Percentiles rank a stretch among this genome's conserved stretches.
Evolutionary conservation across 2,113 vertebrate species (phyloP).

Genomic region (Chloroceryle aenea): DNA sequence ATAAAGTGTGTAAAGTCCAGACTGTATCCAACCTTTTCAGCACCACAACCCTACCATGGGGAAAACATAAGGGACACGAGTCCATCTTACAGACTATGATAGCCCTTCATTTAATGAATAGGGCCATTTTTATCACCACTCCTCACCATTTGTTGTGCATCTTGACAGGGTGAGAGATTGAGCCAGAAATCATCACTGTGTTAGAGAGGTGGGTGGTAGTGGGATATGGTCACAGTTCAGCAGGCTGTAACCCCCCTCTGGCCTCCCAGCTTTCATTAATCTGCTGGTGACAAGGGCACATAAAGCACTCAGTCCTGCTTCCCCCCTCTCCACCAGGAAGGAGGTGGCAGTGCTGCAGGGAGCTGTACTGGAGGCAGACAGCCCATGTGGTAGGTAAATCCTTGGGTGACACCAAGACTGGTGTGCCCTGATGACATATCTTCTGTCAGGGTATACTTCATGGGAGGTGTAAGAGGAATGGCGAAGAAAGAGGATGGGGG

Average conservation of each 20-base stretch:
- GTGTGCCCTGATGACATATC: not conserved
- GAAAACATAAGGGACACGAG: not conserved
- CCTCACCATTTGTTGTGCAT: not conserved
- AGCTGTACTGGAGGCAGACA: not conserved
- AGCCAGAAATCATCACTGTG: slow-evolving; percentile 12
- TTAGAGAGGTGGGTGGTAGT: not conserved
- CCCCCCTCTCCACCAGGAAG: not conserved
- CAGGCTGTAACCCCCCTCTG: not conserved
- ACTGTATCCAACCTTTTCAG: not conserved
- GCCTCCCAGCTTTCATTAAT: slow-evolving; percentile 11
- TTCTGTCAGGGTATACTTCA: not conserved
- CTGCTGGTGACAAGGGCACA: not conserved
- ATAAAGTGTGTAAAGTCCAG: not conserved
- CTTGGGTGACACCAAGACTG: not conserved
- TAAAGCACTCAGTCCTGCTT: not conserved
- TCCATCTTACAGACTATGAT: not conserved
- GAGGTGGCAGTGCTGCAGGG: not conserved
- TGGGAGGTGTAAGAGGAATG: accelerated
- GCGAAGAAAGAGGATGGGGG: not conserved
- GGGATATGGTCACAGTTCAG: not conserved
- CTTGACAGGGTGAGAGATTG: slow-evolving; percentile 24
- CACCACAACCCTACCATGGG: accelerated
- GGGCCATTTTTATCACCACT: not conserved
- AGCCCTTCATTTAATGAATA: not conserved
- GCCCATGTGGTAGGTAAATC: not conserved